Percentiles rank a stretch among this genome's conserved stretches.
These are phyloP conservation scores for Ectemnius lituratus DNA, from an alignment of 2,888 invertebrate species.

Conservation along the genomic window DNA sequence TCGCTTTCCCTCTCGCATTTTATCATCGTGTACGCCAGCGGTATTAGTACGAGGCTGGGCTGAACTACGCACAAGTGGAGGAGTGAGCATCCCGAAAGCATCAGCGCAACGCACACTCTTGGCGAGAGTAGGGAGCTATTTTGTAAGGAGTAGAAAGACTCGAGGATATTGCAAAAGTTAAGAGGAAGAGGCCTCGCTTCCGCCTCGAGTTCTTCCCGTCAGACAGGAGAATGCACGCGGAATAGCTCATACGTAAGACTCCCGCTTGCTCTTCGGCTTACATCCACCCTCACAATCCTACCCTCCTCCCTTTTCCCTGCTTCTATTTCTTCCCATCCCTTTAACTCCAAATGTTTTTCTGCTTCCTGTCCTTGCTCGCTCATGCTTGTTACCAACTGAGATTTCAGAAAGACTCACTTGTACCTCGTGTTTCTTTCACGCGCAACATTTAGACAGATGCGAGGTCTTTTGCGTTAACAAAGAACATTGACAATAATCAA, in stretches of 20 bases:
- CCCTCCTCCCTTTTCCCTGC: neutral
- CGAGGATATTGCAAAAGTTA: constrained; percentile 70
- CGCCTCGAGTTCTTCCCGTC: constrained; percentile 43
- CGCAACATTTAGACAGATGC: too few species aligned
- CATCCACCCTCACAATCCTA: too few species aligned
- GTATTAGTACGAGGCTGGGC: constrained; percentile 30
- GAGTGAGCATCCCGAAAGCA: constrained; percentile 48
- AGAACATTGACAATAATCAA: too few species aligned
- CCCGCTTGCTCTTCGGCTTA: neutral
- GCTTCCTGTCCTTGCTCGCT: too few species aligned
- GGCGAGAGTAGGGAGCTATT: constrained; percentile 48
- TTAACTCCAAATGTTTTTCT: neutral
- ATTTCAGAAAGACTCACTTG: too few species aligned
- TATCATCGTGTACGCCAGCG: constrained; percentile 39
- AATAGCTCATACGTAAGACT: constrained; percentile 39
- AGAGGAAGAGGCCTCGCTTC: constrained; percentile 1
- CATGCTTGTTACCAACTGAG: too few species aligned
- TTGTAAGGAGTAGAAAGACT: constrained; percentile 64
- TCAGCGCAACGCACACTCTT: constrained; percentile 46
- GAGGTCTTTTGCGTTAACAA: too few species aligned
- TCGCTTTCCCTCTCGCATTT: constrained; percentile 19
- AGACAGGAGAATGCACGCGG: constrained; percentile 65
- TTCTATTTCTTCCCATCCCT: neutral
- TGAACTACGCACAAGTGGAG: constrained; percentile 27
- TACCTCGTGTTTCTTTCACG: too few species aligned